These are phyloP conservation scores for Betta splendens DNA, from an alignment of 2,797 vertebrate species.

Conservation along the genomic window DNA sequence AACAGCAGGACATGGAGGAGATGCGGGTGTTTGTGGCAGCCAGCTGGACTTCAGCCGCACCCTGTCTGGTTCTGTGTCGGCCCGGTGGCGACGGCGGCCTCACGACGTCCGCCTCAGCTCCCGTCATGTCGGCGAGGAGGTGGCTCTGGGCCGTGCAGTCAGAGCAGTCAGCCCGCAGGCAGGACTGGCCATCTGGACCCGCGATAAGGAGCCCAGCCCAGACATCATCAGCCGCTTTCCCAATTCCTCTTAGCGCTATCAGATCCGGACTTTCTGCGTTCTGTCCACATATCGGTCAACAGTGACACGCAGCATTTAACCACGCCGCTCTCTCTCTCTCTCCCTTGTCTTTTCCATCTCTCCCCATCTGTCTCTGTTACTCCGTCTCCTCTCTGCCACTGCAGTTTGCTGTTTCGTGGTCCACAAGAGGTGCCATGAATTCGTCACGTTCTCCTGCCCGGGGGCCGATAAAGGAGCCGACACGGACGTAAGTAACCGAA, in stretches of 20 bases:
- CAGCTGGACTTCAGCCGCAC: neutral
- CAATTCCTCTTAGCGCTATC: constrained; percentile 40
- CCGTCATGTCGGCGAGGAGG: constrained; percentile 56
- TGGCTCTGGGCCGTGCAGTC: constrained; percentile 55
- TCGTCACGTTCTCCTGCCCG: constrained; percentile 95
- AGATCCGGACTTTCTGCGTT: constrained; percentile 36
- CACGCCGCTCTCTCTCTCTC: constrained; percentile 28
- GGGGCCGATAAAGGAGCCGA: constrained; percentile 97
- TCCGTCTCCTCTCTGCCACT: constrained; percentile 19
- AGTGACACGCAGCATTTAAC: constrained; percentile 41
- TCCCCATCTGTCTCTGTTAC: constrained; percentile 34
- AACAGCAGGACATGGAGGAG: constrained; percentile 13
- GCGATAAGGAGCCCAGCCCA: constrained; percentile 50
- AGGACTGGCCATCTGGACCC: constrained; percentile 66
- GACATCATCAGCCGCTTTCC: constrained; percentile 32
- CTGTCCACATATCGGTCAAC: constrained; percentile 19
- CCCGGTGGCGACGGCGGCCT: no score
- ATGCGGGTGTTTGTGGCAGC: neutral
- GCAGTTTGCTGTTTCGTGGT: constrained; percentile 99
- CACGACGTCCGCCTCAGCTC: constrained; percentile 35
- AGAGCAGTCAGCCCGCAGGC: constrained; percentile 64
- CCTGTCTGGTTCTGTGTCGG: constrained; percentile 28
- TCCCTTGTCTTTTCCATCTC: constrained; percentile 22
- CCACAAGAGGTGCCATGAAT: constrained; percentile 99
- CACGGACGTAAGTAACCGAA: constrained; percentile 92